These are phyloP conservation scores for Gallinago solitaria DNA, from an alignment of 2,797 vertebrate species.

Conservation along the genomic window DNA sequence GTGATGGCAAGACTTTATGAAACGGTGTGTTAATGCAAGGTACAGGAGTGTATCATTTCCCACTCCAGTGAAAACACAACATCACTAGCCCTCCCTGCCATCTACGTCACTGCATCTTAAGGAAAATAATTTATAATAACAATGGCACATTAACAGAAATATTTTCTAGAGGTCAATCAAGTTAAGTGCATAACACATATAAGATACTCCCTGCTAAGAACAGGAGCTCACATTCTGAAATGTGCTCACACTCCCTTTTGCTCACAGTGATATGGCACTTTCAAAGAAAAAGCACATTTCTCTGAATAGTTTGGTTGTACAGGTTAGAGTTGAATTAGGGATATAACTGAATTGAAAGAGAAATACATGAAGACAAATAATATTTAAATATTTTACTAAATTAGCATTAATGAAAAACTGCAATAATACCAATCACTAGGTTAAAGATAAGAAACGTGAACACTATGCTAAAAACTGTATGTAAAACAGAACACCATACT, in stretches of 20 bases:
- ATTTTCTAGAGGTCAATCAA: background rate
- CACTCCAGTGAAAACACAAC: background rate
- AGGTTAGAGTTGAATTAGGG: background rate
- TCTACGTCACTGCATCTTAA: background rate
- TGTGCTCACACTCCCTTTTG: background rate
- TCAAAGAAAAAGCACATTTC: background rate
- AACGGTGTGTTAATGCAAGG: background rate
- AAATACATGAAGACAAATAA: background rate
- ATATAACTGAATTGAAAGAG: background rate
- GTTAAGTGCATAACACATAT: rapidly evolving
- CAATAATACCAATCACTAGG: background rate
- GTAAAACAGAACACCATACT: background rate
- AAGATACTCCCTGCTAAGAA: background rate
- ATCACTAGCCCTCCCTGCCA: background rate
- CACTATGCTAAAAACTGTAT: background rate
- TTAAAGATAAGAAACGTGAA: background rate
- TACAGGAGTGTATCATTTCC: background rate
- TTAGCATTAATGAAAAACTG: background rate
- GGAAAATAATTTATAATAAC: background rate
- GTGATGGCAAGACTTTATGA: background rate
- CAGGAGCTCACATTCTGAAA: background rate
- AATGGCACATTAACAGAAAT: background rate
- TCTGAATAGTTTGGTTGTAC: background rate
- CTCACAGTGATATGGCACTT: rapidly evolving
- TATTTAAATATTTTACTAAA: background rate